These are phyloP conservation scores for Andrena hattorfiana DNA, from an alignment of 2,888 invertebrate species.

Conservation along the genomic window DNA sequence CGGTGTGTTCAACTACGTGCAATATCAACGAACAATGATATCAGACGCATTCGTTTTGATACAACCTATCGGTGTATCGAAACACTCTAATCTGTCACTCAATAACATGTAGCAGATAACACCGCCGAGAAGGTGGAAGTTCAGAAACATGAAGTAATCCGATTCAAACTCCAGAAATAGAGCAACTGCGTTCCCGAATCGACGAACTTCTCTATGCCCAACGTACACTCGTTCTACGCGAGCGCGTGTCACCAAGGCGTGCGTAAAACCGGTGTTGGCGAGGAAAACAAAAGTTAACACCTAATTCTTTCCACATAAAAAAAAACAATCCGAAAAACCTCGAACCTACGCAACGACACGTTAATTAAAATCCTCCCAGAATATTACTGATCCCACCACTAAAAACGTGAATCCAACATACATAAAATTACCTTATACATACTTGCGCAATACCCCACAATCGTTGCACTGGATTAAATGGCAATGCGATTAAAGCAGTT, in stretches of 20 bases:
- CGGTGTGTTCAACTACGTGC: background rate
- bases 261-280: background rate
- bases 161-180: slow-evolving; percentile 65
- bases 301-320: too few relatives aligned
- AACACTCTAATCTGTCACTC: background rate
- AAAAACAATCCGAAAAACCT: too few relatives aligned
- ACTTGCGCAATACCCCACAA: too few relatives aligned
- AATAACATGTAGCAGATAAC: slow-evolving; percentile 13
- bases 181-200: slow-evolving; percentile 54
- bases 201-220: slow-evolving; percentile 38
- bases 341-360: too few relatives aligned
- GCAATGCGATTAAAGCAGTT: background rate
- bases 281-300: background rate
- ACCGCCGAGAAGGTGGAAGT: slow-evolving; percentile 27
- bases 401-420: background rate
- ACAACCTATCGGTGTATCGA: background rate
- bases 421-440: background rate
- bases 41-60: background rate
- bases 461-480: background rate
- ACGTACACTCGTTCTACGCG: slow-evolving; percentile 1
- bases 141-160: slow-evolving; percentile 53
- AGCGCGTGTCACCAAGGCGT: background rate
- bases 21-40: slow-evolving; percentile 5
- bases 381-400: background rate
- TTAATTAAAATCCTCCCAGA: background rate